phyloP scores from a whole-genome alignment of 2,113 vertebrate genomes.

The Pelusios castaneus region DNA sequence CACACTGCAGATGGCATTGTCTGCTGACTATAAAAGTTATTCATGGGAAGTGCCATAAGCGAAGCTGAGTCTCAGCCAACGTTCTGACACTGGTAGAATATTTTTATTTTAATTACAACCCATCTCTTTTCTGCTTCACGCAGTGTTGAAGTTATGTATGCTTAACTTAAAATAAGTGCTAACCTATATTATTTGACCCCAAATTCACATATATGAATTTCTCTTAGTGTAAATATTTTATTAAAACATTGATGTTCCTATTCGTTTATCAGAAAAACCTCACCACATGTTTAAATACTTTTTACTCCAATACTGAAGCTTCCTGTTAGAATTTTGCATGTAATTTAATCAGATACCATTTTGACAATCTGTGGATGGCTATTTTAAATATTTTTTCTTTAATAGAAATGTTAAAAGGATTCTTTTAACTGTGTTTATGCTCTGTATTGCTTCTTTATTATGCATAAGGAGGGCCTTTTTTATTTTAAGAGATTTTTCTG shows the following conservation, averaged over 20 bases:
- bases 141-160: background rate
- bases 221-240: background rate
- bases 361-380: background rate
- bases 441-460: background rate
- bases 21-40: background rate
- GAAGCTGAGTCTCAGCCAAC: background rate
- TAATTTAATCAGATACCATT: background rate
- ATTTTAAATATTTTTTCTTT: background rate
- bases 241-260: background rate
- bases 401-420: background rate
- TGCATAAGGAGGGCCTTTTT: background rate
- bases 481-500: background rate
- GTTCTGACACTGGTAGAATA: background rate
- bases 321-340: background rate
- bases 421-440: background rate
- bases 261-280: background rate
- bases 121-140: background rate
- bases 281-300: background rate
- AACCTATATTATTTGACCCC: background rate
- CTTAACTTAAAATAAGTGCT: background rate
- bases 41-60: background rate
- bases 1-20: conserved; percentile 20
- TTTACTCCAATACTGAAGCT: background rate
- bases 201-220: background rate
- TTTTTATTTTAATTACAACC: background rate